Percentiles rank a stretch among this genome's conserved stretches.
phyloP scores from a whole-genome alignment of 2,888 invertebrate genomes.

The Drosophila antonietae region DNA sequence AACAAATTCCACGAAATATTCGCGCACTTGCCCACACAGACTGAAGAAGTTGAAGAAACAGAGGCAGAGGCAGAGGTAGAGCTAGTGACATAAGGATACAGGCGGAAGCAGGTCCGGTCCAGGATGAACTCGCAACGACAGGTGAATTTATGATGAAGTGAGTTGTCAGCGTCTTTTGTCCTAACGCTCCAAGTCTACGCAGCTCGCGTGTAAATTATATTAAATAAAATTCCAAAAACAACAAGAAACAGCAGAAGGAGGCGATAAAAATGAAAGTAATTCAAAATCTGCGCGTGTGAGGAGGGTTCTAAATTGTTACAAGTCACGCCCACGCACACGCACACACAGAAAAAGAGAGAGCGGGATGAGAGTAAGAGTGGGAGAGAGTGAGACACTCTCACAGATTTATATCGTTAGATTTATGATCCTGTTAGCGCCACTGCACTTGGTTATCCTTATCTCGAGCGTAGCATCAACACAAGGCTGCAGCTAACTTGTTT shows the following conservation, averaged over 20 bases:
- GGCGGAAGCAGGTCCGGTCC: constrained; percentile 71
- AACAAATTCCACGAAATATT: constrained; percentile 77
- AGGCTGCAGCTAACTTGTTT: constrained; percentile 58
- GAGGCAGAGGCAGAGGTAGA: not conserved
- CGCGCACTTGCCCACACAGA: constrained; percentile 68
- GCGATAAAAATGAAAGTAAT: constrained; percentile 78
- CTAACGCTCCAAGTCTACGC: constrained; percentile 57
- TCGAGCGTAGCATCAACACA: constrained; percentile 43
- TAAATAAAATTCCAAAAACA: constrained; percentile 24
- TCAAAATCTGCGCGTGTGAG: constrained; percentile 69
- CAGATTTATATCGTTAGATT: constrained; percentile 78
- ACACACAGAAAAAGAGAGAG: not conserved
- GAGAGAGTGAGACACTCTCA: not conserved
- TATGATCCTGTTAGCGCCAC: constrained; percentile 82
- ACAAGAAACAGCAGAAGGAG: constrained; percentile 6
- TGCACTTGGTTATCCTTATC: constrained; percentile 70
- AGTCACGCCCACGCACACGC: constrained; percentile 53
- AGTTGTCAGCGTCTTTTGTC: constrained; percentile 67
- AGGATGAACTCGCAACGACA: constrained; percentile 73
- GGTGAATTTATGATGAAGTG: constrained; percentile 82
- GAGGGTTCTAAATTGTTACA: constrained; percentile 62
- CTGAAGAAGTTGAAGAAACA: not conserved
- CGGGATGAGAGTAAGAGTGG: not conserved
- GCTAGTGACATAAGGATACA: constrained; percentile 6
- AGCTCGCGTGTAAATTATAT: constrained; percentile 71